Evolutionary conservation across 35 echinoderm and acorn worm genomes (phyloP), one percentile per base, ranked within the genome.

Genomic region (Apostichopus japonicus): DNA sequence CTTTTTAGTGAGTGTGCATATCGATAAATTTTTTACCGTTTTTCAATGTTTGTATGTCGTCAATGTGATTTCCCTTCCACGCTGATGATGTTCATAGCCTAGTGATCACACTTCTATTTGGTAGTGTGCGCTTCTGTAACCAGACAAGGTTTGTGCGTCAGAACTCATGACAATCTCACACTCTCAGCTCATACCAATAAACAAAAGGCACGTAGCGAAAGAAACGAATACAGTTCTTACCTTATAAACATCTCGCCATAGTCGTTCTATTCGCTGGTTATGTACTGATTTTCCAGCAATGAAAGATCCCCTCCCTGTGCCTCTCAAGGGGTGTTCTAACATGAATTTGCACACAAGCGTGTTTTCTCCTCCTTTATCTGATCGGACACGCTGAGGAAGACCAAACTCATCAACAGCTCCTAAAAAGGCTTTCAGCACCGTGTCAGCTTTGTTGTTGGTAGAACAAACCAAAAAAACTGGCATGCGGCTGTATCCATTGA

Each of bases 201-300:
- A 44, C 33, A 44, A 44, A 4, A 44, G 33, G 33, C 33, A 44
- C 33, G 33, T 44, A 44, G 33, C 33, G 33, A 44, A 44, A 44
- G 33, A 44, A 44, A 44, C 33, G 33, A 44, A 44, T 44, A 3
- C 33, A 44, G 33, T 44, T 44, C 33, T 87, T 70, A 88, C 86
- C 53, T 93, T 62, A 79, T 67, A 93, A 44, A 97, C 86, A 79
- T 97, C 96, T 33, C 92, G 77, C 96, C 96, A 97, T 16, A 97
- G 78, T n/a, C 96, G 52, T 72, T 97, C 96, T 17, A 97, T 97
- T 1, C 96, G 17, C 57, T 86, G 77, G 27, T 97, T 97, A 56
- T 95, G 96, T 1, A 93, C 91, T 79, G 83, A 89, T 10, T 52
- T 79, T 4, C 94, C 91, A 17, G 83, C 56, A 17, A 95, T 95